Conservation (phyloP, 2,113 vertebrate species). For the Psettodes erumei region DNA sequence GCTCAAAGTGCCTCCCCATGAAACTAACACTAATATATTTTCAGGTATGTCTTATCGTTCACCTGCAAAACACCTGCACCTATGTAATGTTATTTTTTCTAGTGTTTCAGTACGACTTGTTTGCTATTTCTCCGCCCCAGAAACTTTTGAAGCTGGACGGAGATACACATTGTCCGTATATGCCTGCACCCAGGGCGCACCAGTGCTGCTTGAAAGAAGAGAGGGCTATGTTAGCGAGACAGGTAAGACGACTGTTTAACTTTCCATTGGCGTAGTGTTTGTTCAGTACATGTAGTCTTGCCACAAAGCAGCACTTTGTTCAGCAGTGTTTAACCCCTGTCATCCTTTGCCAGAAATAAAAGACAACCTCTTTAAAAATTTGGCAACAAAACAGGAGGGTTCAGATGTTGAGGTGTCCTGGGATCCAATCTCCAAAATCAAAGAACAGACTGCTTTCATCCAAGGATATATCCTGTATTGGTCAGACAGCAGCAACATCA, state of each 20-base stretch:
- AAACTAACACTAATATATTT: conserved; percentile 32
- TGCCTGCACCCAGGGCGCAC: conserved; percentile 63
- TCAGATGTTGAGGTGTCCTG: conserved; percentile 61
- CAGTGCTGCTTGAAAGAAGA: conserved; percentile 57
- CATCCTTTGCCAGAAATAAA: conserved; percentile 36
- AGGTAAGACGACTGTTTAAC: conserved; percentile 48
- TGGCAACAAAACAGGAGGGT: conserved; percentile 4
- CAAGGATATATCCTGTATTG: conserved; percentile 60
- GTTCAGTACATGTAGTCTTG: background rate
- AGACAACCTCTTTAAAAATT: background rate
- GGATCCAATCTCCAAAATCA: conserved; percentile 42
- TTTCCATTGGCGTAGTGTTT: background rate
- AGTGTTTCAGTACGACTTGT: background rate
- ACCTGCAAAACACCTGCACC: background rate
- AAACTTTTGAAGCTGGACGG: conserved; percentile 46
- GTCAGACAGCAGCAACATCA: background rate
- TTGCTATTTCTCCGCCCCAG: conserved; percentile 36
- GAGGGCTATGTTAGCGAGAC: conserved; percentile 71
- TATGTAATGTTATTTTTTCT: background rate
- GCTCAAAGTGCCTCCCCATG: conserved; percentile 60
- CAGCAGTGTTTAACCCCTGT: background rate
- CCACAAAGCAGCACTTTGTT: background rate
- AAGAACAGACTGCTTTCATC: conserved; percentile 65
- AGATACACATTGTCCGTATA: conserved; percentile 74
- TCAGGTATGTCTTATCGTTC: conserved; percentile 54